Evolutionary conservation across 2,113 vertebrate species (phyloP), one percentile per base, ranked within the genome.

Genomic region (Phaetusa simplex): DNA sequence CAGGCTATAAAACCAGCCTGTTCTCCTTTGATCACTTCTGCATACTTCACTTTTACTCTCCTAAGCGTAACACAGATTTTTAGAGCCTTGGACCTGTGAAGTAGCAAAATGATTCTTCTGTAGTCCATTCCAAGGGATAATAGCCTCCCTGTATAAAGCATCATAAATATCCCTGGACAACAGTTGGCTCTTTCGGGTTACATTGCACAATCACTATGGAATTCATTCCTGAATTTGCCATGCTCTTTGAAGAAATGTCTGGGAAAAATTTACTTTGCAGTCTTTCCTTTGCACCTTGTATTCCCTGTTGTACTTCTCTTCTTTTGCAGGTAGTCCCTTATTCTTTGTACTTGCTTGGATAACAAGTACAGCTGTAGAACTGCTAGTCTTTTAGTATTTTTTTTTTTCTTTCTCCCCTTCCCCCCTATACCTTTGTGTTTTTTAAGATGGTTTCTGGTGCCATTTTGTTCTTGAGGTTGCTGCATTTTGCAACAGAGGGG

Each of bases 21-120:
- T 96, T 97, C 88, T 94, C 91, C 90, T 96, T 97, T 96, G 91
- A 96, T 98, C 97, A 97, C 93, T 97, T 97, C 97, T 97, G 97
- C 96, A 96, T 97, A 97, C 90, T 97, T 97, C 96, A 97, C 94
- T 96, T 96, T 97, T 95, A 97, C 91, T 95, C 86, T 95, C 65
- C 62, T 93, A 90, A 95, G 86, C 64, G 88, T 88, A 96, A 88
- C 86, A 93, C 84, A 77, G 87, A 86, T 95, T 96, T 94, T 95
- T 93, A 94, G 93, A 94, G 91, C 80, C 82, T 79, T 89, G 88
- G 93, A 97, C 65, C 72, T 53, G 47, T 66, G 93, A 93, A 94
- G 90, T 78, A 96, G 86, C 93, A 96, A 95, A 96, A 97, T 82
- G 90, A 90, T 95, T 95, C 88, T 96, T 95, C 86, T 94, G 78